These are phyloP conservation scores for Temnothorax unifasciatus DNA, from an alignment of 2,888 invertebrate species.

Conservation along the genomic window DNA sequence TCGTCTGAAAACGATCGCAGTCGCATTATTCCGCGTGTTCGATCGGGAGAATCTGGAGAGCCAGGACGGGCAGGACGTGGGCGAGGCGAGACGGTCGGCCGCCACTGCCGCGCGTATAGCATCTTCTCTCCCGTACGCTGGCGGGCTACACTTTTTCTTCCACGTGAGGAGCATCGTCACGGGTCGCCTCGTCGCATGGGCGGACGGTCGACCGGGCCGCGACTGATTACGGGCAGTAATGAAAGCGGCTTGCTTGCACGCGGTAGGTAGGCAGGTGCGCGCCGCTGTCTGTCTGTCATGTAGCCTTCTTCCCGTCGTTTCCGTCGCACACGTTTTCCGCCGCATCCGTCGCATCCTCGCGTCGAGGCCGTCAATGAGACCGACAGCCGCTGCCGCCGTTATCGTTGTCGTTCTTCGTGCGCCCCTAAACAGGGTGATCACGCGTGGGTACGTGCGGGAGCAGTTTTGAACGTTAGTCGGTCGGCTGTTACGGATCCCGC, in stretches of 20 bases:
- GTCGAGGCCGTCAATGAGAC: slow-evolving; percentile 65
- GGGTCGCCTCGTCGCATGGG: slow-evolving; percentile 70
- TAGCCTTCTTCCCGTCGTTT: slow-evolving; percentile 67
- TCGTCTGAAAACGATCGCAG: not conserved
- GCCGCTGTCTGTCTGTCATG: slow-evolving; percentile 77
- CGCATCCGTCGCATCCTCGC: slow-evolving; percentile 5
- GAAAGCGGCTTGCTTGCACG: slow-evolving; percentile 83
- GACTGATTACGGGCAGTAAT: slow-evolving; percentile 82
- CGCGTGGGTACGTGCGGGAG: slow-evolving; percentile 4
- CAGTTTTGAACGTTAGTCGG: not conserved
- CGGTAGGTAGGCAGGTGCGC: slow-evolving; percentile 63
- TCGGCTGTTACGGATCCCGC: slow-evolving; percentile 39
- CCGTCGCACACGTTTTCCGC: not conserved
- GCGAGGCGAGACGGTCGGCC: slow-evolving; percentile 21
- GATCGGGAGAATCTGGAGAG: not conserved
- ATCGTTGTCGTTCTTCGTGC: slow-evolving; percentile 14
- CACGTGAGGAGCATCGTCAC: slow-evolving; percentile 68
- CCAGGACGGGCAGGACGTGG: not conserved
- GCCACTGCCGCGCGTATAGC: slow-evolving; percentile 29
- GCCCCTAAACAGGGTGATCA: not conserved
- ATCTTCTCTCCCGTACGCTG: slow-evolving; percentile 40
- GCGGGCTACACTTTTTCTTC: slow-evolving; percentile 80
- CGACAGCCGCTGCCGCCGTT: slow-evolving; percentile 24
- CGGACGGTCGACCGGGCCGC: slow-evolving; percentile 69
- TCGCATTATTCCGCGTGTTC: no score